phyloP scores from a whole-genome alignment of 2,113 vertebrate species.

The Charadrius vociferus region DNA sequence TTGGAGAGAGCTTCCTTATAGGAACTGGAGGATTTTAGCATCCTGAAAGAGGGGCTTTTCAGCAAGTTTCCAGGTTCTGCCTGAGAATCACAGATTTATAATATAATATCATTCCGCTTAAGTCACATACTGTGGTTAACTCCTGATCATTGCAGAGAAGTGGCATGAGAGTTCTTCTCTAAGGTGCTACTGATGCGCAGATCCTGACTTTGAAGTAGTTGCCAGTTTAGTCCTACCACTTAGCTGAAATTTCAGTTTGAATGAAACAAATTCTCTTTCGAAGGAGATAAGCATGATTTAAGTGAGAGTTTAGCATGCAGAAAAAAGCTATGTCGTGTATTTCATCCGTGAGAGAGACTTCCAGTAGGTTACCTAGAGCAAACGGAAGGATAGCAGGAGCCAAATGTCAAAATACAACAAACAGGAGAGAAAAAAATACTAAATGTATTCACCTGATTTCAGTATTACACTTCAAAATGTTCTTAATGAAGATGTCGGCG shows the following conservation, averaged over 20 bases:
- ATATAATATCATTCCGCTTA: neutral
- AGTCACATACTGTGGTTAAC: neutral
- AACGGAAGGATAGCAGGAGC: neutral
- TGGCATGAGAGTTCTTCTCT: neutral
- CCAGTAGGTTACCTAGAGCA: neutral
- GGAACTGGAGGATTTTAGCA: neutral
- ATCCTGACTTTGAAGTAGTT: neutral
- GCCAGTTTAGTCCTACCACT: neutral
- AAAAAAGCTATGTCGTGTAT: rapidly evolving
- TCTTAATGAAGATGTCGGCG: neutral
- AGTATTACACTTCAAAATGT: neutral
- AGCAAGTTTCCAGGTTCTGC: neutral
- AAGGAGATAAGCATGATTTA: neutral
- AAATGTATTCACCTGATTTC: neutral
- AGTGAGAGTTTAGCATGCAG: neutral
- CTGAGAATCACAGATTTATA: neutral
- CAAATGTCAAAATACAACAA: neutral
- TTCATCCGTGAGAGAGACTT: neutral
- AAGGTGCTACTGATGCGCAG: neutral
- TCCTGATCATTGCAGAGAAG: neutral
- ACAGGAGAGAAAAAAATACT: neutral
- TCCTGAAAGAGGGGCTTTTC: neutral
- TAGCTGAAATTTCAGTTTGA: neutral
- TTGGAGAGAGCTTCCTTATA: neutral
- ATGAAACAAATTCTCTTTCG: neutral